Evolutionary conservation across 2,888 invertebrate genomes (phyloP), one percentile per base, ranked within the genome.

Genomic region (Lagria hirta): DNA sequence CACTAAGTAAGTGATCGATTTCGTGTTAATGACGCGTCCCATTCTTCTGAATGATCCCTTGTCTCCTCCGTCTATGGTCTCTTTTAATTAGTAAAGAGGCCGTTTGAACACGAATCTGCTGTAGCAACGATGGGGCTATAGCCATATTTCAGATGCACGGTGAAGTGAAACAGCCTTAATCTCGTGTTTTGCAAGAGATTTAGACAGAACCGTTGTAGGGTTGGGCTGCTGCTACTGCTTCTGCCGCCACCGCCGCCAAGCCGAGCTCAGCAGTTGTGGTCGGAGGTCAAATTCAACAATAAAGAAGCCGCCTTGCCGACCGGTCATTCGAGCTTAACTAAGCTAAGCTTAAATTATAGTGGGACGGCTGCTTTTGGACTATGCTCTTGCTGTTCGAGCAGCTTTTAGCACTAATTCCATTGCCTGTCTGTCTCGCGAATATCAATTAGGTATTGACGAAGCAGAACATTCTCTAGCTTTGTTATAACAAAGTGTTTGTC

Each of bases 301-400:
- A 64, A 65, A 64, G 64, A 64, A 65, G 60, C 55, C 58, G 61
- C 58, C 62, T n/a, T n/a, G n/a, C n/a, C n/a, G n/a, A n/a, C 57
- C 59, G 58, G 62, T 55, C 59, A 55, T 61, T 62, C 52, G 49
- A 50, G 62, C 63, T 62, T 63, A 64, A 58, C 60, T 60, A 49
- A 33, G 55, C 59, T 65, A 64, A 66, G 64, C 64, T 61, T 64
- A 61, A 66, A 65, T 66, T 66, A 65, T 65, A 60, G 64, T 63
- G 62, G 41, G 24, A 28, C 22, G 21, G 37, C 11, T 32, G 28
- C 13, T 22, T 22, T 20, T 21, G 38, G n/a, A n/a, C 30, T 30
- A 27, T 33, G 27, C n/a, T 38, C 18, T 26, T 42, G 42, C 34
- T 33, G 42, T 42, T 33, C 47, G 24, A 35, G 42, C 42, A 43